These are phyloP conservation scores for Hydrochoerus hydrochaeris DNA, from an alignment of 2,113 vertebrate genomes.

Conservation along the genomic window DNA sequence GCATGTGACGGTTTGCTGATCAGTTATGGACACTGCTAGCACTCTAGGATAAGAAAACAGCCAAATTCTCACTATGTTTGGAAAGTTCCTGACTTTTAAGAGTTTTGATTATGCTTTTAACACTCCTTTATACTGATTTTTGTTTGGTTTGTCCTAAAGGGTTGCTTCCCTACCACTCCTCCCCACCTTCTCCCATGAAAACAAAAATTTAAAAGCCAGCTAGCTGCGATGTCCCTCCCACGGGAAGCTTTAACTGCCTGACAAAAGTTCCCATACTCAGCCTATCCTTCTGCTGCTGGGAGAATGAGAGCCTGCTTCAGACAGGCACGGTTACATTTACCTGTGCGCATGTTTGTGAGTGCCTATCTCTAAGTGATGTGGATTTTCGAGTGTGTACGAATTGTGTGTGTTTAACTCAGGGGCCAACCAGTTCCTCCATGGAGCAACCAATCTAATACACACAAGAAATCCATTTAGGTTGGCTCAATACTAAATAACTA, in stretches of 20 bases:
- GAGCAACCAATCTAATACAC: slow-evolving; percentile 20
- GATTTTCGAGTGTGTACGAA: not conserved
- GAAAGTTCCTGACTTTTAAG: slow-evolving; percentile 62
- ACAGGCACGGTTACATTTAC: not conserved
- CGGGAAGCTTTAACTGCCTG: slow-evolving; percentile 64
- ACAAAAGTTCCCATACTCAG: slow-evolving; percentile 64
- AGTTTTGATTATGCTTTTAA: slow-evolving; percentile 65
- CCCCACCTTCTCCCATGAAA: slow-evolving; percentile 17
- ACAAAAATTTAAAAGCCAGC: slow-evolving; percentile 61
- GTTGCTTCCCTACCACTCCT: not conserved
- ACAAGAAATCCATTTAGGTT: slow-evolving; percentile 49
- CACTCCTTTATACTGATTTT: slow-evolving; percentile 55
- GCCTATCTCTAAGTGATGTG: not conserved
- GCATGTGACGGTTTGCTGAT: slow-evolving; percentile 33
- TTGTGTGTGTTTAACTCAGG: not conserved
- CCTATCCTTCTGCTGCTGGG: slow-evolving; percentile 26
- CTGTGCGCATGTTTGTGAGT: not conserved
- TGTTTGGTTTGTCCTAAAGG: slow-evolving; percentile 40
- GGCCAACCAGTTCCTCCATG: slow-evolving; percentile 37
- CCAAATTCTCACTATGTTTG: slow-evolving; percentile 59
- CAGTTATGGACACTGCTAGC: slow-evolving; percentile 52
- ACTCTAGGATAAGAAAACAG: slow-evolving; percentile 62
- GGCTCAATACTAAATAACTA: slow-evolving; percentile 54
- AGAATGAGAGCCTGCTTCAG: not conserved
- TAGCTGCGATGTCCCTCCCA: slow-evolving; percentile 66